A percentile compares a stretch with the other conserved stretches of the same genome.
Conservation (phyloP, 2,888 invertebrate genomes). For the Caenorhabditis sp. region DNA sequence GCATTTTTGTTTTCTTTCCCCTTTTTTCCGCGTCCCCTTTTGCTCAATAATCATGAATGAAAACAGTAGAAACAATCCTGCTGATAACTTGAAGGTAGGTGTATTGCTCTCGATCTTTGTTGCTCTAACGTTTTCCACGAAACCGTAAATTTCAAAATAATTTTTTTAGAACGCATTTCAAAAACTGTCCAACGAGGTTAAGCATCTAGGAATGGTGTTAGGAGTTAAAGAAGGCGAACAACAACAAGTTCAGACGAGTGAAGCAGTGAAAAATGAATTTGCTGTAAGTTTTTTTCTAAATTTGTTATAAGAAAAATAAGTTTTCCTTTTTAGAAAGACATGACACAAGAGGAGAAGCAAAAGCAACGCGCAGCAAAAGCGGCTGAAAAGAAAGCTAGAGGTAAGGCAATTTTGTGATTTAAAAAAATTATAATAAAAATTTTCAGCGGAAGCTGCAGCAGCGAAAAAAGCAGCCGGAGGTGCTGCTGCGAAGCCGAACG, state of each 20-base stretch:
- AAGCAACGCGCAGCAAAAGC: slow-evolving; percentile 51
- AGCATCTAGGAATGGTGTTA: slow-evolving; percentile 34
- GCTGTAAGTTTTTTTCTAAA: slow-evolving; percentile 12
- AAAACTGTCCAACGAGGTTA: slow-evolving; percentile 34
- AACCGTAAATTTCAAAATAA: neutral
- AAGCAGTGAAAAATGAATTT: slow-evolving; percentile 19
- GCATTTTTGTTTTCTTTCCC: too few relatives aligned
- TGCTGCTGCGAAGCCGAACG: slow-evolving; percentile 5
- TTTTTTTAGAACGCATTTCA: slow-evolving; percentile 39
- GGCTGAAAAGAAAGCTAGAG: slow-evolving; percentile 51
- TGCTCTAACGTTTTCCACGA: neutral
- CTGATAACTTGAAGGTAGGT: neutral
- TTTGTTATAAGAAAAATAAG: neutral
- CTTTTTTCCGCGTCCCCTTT: too few relatives aligned
- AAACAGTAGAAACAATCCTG: neutral
- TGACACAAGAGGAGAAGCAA: slow-evolving; percentile 48
- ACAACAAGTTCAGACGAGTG: slow-evolving; percentile 1
- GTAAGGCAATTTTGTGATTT: slow-evolving; percentile 11
- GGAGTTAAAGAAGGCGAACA: slow-evolving; percentile 14
- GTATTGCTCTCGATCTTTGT: neutral
- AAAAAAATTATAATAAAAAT: neutral
- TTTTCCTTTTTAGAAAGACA: slow-evolving; percentile 33
- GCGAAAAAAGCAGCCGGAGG: slow-evolving; percentile 20
- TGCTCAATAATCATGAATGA: neutral
- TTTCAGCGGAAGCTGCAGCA: slow-evolving; percentile 43